Evolutionary conservation across 2,113 vertebrate species (phyloP).

Genomic region (Nibea coibor): DNA sequence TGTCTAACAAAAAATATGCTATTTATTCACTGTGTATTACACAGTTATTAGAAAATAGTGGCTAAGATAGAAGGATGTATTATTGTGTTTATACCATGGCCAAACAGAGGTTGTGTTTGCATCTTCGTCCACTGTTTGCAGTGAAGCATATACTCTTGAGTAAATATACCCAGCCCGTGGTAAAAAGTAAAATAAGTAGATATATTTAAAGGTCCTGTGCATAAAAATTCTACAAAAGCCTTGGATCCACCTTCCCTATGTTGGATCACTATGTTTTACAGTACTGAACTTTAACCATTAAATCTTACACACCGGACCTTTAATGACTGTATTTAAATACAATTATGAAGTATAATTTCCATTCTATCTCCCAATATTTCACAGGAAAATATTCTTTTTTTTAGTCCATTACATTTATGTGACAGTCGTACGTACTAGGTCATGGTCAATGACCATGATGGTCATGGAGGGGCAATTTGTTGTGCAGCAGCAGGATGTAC

Average conservation of each 20-base stretch:
- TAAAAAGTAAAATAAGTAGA: neutral
- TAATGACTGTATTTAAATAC: neutral
- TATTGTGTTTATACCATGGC: neutral
- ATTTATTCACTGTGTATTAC: neutral
- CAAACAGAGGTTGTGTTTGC: neutral
- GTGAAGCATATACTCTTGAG: neutral
- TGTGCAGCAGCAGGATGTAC: too few species aligned
- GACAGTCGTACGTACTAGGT: neutral
- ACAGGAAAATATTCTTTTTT: neutral
- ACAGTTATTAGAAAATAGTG: too few species aligned
- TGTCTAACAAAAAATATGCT: too few species aligned
- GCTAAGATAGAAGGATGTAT: neutral
- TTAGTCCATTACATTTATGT: neutral
- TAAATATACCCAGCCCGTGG: too few species aligned
- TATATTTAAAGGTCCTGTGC: too few species aligned
- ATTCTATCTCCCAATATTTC: neutral
- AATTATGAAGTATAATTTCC: neutral
- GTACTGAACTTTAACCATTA: too few species aligned
- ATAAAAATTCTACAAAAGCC: too few species aligned
- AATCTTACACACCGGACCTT: too few species aligned
- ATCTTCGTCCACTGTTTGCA: neutral
- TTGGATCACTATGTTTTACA: too few species aligned
- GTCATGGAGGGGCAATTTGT: too few species aligned
- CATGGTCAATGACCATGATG: too few species aligned
- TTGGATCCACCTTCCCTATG: too few species aligned